Percentiles rank a stretch among this genome's conserved stretches.
phyloP scores from a whole-genome alignment of 2,888 invertebrate genomes.

The Vanessa cardui region DNA sequence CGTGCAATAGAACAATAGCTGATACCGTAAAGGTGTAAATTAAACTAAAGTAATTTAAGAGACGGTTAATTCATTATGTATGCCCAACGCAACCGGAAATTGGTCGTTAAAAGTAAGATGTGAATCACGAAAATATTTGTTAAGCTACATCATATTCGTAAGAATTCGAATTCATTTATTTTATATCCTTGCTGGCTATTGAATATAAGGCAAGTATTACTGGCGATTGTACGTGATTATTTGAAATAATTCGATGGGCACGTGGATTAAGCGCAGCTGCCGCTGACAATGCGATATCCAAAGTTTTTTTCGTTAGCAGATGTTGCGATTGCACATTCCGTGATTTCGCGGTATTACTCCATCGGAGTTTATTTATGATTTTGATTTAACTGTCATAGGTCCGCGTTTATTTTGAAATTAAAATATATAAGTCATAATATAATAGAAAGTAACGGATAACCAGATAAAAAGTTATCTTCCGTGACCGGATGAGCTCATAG shows the following conservation, averaged over 20 bases:
- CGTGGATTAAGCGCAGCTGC: constrained; percentile 61
- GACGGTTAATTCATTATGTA: constrained; percentile 6
- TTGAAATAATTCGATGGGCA: constrained; percentile 43
- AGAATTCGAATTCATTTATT: constrained; percentile 24
- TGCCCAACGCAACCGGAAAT: constrained; percentile 28
- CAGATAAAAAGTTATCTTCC: constrained; percentile 20
- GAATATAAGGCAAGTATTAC: neutral
- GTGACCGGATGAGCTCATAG: constrained; percentile 37
- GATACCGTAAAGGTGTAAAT: constrained; percentile 27
- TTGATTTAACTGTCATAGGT: neutral
- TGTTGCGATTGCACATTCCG: constrained; percentile 39
- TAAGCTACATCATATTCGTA: constrained; percentile 14
- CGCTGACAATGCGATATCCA: constrained; percentile 48
- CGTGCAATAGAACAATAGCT: constrained; percentile 5
- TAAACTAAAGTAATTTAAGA: constrained; percentile 19
- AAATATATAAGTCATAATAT: constrained; percentile 15
- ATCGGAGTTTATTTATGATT: neutral
- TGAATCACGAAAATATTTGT: constrained; percentile 32
- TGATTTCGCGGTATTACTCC: constrained; percentile 21
- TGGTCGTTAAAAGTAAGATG: constrained; percentile 17
- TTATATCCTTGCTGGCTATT: constrained; percentile 7
- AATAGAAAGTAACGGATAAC: constrained; percentile 6
- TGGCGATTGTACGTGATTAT: constrained; percentile 33
- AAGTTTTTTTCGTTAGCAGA: constrained; percentile 40
- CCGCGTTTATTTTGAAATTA: neutral